Evolutionary conservation across 2,797 vertebrate species (phyloP), one percentile per base, ranked within the genome.

Genomic region (Chiloscyllium punctatum): DNA sequence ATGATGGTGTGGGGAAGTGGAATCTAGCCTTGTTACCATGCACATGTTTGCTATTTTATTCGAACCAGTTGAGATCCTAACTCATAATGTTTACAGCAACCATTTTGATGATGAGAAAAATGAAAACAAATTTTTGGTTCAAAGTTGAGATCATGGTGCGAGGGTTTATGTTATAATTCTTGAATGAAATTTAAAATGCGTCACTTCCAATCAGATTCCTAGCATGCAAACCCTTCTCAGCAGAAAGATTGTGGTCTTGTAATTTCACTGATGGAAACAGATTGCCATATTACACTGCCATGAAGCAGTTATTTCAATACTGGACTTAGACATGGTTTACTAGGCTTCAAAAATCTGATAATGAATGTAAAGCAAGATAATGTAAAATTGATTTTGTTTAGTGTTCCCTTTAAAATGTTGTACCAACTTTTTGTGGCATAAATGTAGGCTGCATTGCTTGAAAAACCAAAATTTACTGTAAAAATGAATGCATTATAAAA

Each of bases 351-450:
- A 95, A 53, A 51, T 53, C 74, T 95, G 94, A 53, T 4, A 72
- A 74, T 92, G 88, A 68, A 69, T 69, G 66, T 69, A 92, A 92
- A 69, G 90, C 90, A 33, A 95, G 71, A 95, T 95, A 77, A 95
- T 74, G 62, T 95, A 53, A 77, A 15, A 77, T 95, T 53, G 71
- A 53, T 95, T 94, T 48, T 94, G 94, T 95, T 95, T 74, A 95
- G 42, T 95, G 94, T 95, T 95, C 94, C 94, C 94, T 71, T 77
- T 72, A 48, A 91, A 94, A 77, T 53, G 13, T 77, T 77, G 69
- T 71, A 95, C 77, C 48, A 21, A 53, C 94, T 77, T 95, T 51
- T 77, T 77, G 48, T 74, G 48, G 71, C 13, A 92, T 69, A 95
- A 71, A 37, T 53, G 53, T 33, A 30, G 94, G 71, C 94, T 95